Evolutionary conservation across 2,888 invertebrate species (phyloP), one percentile per base, ranked within the genome.

Genomic region (Pteria penguin): DNA sequence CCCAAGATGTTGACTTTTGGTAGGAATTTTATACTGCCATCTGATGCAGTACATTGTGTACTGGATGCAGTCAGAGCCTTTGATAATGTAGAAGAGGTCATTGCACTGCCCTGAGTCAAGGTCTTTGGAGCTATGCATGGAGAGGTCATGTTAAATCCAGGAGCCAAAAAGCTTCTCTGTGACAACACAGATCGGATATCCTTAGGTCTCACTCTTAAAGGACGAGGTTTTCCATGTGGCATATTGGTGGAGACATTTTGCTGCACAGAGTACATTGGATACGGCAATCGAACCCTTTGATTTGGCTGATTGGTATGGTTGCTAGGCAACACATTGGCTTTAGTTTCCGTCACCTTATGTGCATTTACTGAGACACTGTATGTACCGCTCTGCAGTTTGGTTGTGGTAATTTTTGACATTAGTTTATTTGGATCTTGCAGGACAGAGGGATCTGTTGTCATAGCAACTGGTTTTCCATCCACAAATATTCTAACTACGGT

Each of bases 401-500:
- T 60, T 4, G 72, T 33, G 1, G 66, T 63, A 3, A 77, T 29
- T 55, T 73, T 69, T 11, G 72, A 68, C 36, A 77, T 36, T 24
- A 77, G 32, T 29, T 67, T 57, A 32, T 36, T 65, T 22, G 61
- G 72, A 61, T 77, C 73, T 26, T 70, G 68, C 27, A 77, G 55
- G 27, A 77, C 76, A 5, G 76, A 72, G 26, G 76, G 69, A 69
- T 77, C 76, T 24, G 76, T 77, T 5, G 76, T 77, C 66, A 77
- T 69, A 22, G 76, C 76, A 33, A 77, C 73, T 18, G 76, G 76
- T 69, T 77, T 77, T 29, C 76, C 76, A 69, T 77, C 76, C 18
- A 77, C 73, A 69, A 77, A 77, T 61, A 77, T 73, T 27, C 76
- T 36, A 4, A 77, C 76, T 27, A 77, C 33, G n/a, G 76, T 76